phyloP scores from a whole-genome alignment of 2,797 vertebrate genomes.

The Helostoma temminkii region DNA sequence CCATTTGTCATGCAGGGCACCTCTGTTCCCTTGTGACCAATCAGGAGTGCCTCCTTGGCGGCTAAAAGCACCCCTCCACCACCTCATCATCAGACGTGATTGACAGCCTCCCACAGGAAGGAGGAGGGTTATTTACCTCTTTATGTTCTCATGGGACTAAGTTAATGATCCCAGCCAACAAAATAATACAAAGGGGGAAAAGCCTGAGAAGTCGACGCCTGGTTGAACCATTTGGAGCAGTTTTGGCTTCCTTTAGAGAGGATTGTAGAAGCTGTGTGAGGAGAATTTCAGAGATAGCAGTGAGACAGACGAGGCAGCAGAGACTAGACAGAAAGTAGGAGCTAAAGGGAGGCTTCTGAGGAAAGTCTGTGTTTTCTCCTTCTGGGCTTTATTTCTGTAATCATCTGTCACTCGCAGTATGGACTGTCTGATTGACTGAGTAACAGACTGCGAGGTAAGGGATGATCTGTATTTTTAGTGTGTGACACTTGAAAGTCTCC shows the following conservation, averaged over 20 bases:
- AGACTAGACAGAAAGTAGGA: conserved; percentile 68
- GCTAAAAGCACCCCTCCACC: conserved; percentile 54
- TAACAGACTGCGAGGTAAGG: conserved; percentile 76
- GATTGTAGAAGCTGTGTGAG: conserved; percentile 79
- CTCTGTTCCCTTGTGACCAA: conserved; percentile 78
- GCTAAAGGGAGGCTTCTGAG: conserved; percentile 66
- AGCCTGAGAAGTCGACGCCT: conserved; percentile 76
- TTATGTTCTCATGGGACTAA: conserved; percentile 78
- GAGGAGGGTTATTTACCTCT: conserved; percentile 76
- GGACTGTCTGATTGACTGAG: conserved; percentile 63
- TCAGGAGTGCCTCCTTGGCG: conserved; percentile 72
- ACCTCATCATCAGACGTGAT: conserved; percentile 77
- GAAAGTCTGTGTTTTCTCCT: conserved; percentile 61
- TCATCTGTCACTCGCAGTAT: conserved; percentile 68
- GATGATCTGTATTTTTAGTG: conserved; percentile 54
- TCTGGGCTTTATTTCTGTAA: conserved; percentile 55
- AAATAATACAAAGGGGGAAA: conserved; percentile 79
- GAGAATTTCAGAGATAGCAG: conserved; percentile 79
- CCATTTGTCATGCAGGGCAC: conserved; percentile 71
- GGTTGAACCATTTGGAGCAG: conserved; percentile 78
- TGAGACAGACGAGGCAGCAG: conserved; percentile 65
- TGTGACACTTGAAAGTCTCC: conserved; percentile 45
- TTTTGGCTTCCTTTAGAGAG: conserved; percentile 74
- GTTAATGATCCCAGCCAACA: conserved; percentile 82
- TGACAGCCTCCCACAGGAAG: conserved; percentile 79